phyloP scores from a whole-genome alignment of 2,797 vertebrate genomes.

The Pseudochirops cupreus region DNA sequence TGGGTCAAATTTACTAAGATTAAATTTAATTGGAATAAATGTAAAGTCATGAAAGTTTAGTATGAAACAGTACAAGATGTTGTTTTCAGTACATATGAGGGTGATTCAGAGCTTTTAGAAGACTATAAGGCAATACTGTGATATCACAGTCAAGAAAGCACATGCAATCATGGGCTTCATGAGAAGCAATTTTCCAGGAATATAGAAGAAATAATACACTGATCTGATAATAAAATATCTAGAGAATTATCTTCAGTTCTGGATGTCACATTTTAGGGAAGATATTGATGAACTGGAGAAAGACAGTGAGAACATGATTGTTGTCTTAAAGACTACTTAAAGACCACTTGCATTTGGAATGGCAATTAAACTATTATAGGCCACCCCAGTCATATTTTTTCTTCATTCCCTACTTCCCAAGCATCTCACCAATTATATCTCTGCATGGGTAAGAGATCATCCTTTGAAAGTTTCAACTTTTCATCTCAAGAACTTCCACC shows the following conservation, averaged over 20 bases:
- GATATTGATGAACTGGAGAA: background rate
- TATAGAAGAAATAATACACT: background rate
- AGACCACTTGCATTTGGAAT: background rate
- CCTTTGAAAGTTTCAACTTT: background rate
- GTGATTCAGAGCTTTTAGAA: background rate
- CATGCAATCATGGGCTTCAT: background rate
- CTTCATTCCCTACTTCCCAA: background rate
- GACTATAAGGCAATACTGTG: background rate
- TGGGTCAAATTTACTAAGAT: background rate
- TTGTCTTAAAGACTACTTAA: background rate
- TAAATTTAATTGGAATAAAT: background rate
- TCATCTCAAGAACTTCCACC: background rate
- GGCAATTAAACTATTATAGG: background rate
- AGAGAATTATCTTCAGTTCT: no score
- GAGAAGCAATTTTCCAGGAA: background rate
- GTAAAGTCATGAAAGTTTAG: background rate
- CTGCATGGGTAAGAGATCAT: background rate
- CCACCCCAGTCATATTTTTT: background rate
- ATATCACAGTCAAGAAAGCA: background rate
- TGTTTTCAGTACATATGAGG: background rate
- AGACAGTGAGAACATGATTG: background rate
- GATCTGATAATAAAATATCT: background rate
- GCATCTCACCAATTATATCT: background rate
- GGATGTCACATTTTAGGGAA: background rate
- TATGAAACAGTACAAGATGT: background rate